Evolutionary conservation across 2,113 vertebrate genomes (phyloP).

Genomic region (Indicator maculatus): DNA sequence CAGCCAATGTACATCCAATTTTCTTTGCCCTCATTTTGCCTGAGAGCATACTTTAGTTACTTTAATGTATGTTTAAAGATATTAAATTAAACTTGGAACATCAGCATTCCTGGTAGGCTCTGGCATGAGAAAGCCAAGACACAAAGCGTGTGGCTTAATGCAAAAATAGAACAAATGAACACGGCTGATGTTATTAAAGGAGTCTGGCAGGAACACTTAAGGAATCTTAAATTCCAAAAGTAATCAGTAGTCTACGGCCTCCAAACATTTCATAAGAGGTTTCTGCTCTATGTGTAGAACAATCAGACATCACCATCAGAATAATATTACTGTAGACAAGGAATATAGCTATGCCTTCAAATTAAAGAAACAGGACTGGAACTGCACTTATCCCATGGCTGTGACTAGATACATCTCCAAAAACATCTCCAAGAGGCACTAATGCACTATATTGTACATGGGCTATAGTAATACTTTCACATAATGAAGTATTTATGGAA

Average conservation of each 20-base stretch:
- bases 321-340: background rate
- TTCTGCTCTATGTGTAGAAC: background rate
- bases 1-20: rapidly evolving
- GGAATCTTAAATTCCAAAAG: slow-evolving; percentile 20
- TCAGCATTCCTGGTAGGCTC: background rate
- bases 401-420: background rate
- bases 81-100: background rate
- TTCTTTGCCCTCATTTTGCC: background rate
- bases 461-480: background rate
- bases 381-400: background rate
- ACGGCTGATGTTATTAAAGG: background rate
- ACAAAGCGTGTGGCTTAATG: background rate
- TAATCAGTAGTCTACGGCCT: slow-evolving; percentile 15
- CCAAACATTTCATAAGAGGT: background rate
- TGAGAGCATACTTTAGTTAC: background rate
- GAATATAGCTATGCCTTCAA: background rate
- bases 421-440: background rate
- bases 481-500: slow-evolving; percentile 2
- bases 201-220: slow-evolving; percentile 1
- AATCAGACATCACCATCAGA: background rate
- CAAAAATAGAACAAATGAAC: background rate
- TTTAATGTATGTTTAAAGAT: background rate
- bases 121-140: background rate
- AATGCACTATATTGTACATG: background rate
- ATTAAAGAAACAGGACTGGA: background rate